Evolutionary conservation across 2,888 invertebrate species (phyloP).

Genomic region (Xestia xanthographa): DNA sequence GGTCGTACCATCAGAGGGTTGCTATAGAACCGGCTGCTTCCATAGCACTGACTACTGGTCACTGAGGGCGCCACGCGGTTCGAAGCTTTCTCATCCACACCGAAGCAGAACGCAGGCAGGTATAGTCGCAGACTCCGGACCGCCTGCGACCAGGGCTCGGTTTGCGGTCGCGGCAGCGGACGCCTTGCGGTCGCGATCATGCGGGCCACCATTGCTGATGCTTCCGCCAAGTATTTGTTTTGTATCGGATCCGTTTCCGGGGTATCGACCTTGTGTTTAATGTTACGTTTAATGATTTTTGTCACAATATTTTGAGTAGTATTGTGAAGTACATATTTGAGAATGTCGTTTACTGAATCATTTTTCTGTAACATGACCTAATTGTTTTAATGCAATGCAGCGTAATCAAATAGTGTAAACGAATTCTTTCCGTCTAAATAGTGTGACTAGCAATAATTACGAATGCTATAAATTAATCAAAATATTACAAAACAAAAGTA

Average conservation of each 20-base stretch:
- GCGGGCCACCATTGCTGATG: constrained; percentile 74
- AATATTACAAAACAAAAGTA: constrained; percentile 33
- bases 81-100: constrained; percentile 73
- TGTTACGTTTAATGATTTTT: constrained; percentile 36
- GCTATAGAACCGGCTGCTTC: constrained; percentile 83
- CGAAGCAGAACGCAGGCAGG: constrained; percentile 81
- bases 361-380: not conserved
- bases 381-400: constrained; percentile 17
- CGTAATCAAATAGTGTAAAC: constrained; percentile 36
- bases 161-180: constrained; percentile 64
- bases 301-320: not conserved
- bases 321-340: not conserved
- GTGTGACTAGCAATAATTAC: constrained; percentile 40
- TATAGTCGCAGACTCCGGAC: constrained; percentile 74
- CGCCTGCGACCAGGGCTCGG: constrained; percentile 65
- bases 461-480: constrained; percentile 35
- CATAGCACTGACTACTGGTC: constrained; percentile 78
- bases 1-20: constrained; percentile 85
- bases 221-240: constrained; percentile 81
- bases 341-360: not conserved
- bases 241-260: constrained; percentile 78
- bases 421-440: constrained; percentile 43
- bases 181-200: constrained; percentile 74
- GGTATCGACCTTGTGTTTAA: constrained; percentile 76
- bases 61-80: constrained; percentile 82